These are phyloP conservation scores for Coronaproctus castanopsis DNA, from an alignment of 2,888 invertebrate species.

Conservation along the genomic window DNA sequence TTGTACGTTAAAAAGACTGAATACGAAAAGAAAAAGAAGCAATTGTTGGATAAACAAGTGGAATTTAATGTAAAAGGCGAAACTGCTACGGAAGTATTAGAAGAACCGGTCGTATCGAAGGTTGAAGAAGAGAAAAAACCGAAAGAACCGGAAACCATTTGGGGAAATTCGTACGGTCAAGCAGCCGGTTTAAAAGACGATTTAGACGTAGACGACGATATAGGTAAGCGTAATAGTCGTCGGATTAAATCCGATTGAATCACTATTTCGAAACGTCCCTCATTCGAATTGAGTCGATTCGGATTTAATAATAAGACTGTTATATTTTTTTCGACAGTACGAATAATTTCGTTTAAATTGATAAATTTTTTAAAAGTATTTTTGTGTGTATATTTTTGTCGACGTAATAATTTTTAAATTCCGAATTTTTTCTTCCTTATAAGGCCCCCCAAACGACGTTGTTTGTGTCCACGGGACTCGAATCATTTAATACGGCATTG, in stretches of 20 bases:
- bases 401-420: too few relatives aligned
- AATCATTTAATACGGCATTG: too few relatives aligned
- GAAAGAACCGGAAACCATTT: slow-evolving; percentile 19
- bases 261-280: not conserved
- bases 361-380: too few relatives aligned
- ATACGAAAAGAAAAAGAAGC: slow-evolving; percentile 34
- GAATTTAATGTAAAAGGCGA: slow-evolving; percentile 23
- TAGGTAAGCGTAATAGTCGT: slow-evolving; percentile 34
- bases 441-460: too few relatives aligned
- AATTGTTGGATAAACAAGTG: slow-evolving; percentile 10
- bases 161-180: slow-evolving; percentile 39
- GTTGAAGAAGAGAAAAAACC: slow-evolving; percentile 26
- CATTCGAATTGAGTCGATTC: not conserved
- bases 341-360: too few relatives aligned
- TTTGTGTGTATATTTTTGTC: too few relatives aligned
- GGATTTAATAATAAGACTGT: not conserved
- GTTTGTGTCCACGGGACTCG: too few relatives aligned
- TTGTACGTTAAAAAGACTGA: slow-evolving; percentile 56
- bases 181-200: slow-evolving; percentile 54
- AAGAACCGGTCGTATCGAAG: slow-evolving; percentile 10
- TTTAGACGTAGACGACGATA: slow-evolving; percentile 61
- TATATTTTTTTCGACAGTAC: too few relatives aligned
- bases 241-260: not conserved
- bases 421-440: too few relatives aligned
- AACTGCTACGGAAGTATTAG: slow-evolving; percentile 24